Conservation (phyloP, 2,113 vertebrate species). For the Albula goreensis region DNA sequence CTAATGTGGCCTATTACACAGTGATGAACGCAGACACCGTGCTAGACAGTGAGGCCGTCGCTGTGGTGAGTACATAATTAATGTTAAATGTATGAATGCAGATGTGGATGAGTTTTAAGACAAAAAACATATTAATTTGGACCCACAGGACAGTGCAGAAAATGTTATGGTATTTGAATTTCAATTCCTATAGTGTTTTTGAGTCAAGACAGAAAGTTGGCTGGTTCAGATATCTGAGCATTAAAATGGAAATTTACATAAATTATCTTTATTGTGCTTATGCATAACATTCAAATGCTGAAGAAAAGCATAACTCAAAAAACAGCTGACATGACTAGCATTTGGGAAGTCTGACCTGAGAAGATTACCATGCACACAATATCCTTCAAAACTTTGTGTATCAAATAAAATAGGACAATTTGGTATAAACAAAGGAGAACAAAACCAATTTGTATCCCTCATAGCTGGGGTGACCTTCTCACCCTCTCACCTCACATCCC, state of each 20-base stretch:
- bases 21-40: conserved; percentile 68
- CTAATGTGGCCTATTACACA: conserved; percentile 76
- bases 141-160: background rate
- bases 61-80: conserved; percentile 68
- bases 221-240: background rate
- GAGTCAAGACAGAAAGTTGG: background rate
- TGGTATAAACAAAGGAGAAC: background rate
- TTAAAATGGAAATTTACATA: background rate
- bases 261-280: background rate
- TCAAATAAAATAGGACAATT: background rate
- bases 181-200: background rate
- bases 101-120: background rate
- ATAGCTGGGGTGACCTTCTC: no score
- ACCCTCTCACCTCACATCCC: no score
- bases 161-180: background rate
- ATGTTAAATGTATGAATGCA: background rate
- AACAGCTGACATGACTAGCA: background rate
- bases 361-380: background rate
- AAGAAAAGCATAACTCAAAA: no score
- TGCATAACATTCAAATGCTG: background rate
- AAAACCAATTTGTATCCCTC: background rate
- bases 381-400: background rate
- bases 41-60: conserved; percentile 73
- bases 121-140: background rate
- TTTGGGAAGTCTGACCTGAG: background rate